These are phyloP conservation scores for Trididemnum miniatum DNA, from an alignment of 23 tunicate genomes.

Conservation along the genomic window DNA sequence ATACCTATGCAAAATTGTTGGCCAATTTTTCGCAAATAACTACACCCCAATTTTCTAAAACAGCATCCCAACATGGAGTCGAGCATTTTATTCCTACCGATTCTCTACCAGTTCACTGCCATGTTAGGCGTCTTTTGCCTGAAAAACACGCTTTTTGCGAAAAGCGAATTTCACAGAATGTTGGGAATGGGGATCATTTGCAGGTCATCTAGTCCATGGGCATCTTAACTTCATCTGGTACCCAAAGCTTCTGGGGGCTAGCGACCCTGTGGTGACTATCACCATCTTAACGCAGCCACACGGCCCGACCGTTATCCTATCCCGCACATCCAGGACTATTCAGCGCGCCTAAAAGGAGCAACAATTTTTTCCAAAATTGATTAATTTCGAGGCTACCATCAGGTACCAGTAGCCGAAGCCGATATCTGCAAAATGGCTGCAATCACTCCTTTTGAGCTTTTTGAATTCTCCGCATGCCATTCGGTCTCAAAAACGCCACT, in stretches of 20 bases:
- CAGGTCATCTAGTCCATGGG: not conserved
- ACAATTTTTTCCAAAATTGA: not conserved
- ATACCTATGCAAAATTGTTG: not conserved
- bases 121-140: not conserved
- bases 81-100: not conserved
- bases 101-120: not conserved
- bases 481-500: not conserved
- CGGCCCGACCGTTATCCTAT: not conserved
- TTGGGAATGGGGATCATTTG: not conserved
- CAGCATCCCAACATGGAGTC: not conserved
- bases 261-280: not conserved
- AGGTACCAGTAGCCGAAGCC: not conserved
- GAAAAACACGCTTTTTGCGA: not conserved
- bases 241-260: not conserved
- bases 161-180: not conserved
- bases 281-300: not conserved
- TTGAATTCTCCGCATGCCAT: not conserved
- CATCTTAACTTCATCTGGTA: not conserved
- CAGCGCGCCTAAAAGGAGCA: not conserved
- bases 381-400: not conserved
- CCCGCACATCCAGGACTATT: not conserved
- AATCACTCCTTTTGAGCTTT: not conserved
- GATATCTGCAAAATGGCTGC: not conserved
- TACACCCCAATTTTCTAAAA: not conserved
- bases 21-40: not conserved